Evolutionary conservation across 2,888 invertebrate species (phyloP).

Genomic region (Drepana falcataria): DNA sequence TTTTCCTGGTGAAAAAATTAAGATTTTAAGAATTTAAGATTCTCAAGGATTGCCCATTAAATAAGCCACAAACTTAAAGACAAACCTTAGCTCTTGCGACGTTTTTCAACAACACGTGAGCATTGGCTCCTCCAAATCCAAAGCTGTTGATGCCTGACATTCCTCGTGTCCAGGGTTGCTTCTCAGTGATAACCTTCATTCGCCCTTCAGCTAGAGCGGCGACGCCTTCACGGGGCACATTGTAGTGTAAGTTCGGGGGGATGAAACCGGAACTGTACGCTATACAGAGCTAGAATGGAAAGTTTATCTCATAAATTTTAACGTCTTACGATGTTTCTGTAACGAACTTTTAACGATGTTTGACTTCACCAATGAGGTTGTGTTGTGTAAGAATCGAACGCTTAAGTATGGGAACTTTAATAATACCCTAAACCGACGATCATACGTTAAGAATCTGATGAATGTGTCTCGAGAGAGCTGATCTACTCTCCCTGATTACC

Average conservation of each 20-base stretch:
- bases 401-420: too few species aligned
- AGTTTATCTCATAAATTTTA: background rate
- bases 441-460: too few species aligned
- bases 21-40: too few species aligned
- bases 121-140: constrained; percentile 95
- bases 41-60: background rate
- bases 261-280: constrained; percentile 89
- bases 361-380: too few species aligned
- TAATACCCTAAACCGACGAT: too few species aligned
- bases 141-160: constrained; percentile 93
- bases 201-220: constrained; percentile 80
- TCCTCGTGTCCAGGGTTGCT: constrained; percentile 84
- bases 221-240: constrained; percentile 79
- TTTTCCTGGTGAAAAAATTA: too few species aligned
- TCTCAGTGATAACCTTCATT: constrained; percentile 85
- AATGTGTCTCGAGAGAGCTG: too few species aligned
- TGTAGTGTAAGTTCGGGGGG: constrained; percentile 92
- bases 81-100: constrained; percentile 76
- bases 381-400: too few species aligned
- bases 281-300: constrained; percentile 78
- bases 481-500: too few species aligned
- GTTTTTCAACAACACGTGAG: constrained; percentile 83
- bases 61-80: constrained; percentile 1
- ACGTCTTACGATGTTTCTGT: too few species aligned
- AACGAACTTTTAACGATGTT: too few species aligned